Evolutionary conservation across 2,797 vertebrate species (phyloP).

Genomic region (Tiaroga cobitis): DNA sequence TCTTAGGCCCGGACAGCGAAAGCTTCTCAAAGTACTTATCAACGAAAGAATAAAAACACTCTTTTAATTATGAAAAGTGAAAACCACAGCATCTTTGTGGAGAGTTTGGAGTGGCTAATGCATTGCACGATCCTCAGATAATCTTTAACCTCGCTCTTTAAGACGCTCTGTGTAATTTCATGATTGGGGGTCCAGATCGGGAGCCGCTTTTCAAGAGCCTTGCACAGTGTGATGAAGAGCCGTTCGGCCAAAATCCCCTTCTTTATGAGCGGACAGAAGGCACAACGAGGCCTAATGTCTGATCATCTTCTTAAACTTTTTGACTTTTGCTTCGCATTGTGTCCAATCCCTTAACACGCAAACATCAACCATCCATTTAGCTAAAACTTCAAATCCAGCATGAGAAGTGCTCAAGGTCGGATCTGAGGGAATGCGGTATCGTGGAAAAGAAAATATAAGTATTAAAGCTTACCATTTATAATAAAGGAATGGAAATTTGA

Average conservation of each 20-base stretch:
- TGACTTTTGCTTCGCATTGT: slow-evolving; percentile 38
- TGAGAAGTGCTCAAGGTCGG: slow-evolving; percentile 65
- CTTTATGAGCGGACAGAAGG: slow-evolving; percentile 51
- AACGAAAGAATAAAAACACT: slow-evolving; percentile 65
- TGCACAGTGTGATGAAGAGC: neutral
- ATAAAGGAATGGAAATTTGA: neutral
- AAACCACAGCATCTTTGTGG: slow-evolving; percentile 58
- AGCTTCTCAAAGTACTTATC: slow-evolving; percentile 32
- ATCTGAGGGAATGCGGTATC: slow-evolving; percentile 59
- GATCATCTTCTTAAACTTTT: slow-evolving; percentile 54
- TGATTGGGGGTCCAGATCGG: slow-evolving; percentile 62
- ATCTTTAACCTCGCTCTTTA: slow-evolving; percentile 65
- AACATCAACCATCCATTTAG: slow-evolving; percentile 6
- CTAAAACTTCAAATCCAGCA: slow-evolving; percentile 50
- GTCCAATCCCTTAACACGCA: slow-evolving; percentile 27
- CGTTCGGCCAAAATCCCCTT: slow-evolving; percentile 13
- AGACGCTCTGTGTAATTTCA: slow-evolving; percentile 75
- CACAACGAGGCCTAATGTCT: slow-evolving; percentile 28
- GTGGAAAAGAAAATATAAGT: neutral
- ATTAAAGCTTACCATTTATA: slow-evolving; percentile 13
- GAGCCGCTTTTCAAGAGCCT: slow-evolving; percentile 51
- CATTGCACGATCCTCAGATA: slow-evolving; percentile 61
- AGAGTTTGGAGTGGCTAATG: slow-evolving; percentile 69
- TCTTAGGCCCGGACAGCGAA: slow-evolving; percentile 17
- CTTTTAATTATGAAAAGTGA: slow-evolving; percentile 77